Conservation (phyloP, 2,888 invertebrate species). For the Tenthredo notha region DNA sequence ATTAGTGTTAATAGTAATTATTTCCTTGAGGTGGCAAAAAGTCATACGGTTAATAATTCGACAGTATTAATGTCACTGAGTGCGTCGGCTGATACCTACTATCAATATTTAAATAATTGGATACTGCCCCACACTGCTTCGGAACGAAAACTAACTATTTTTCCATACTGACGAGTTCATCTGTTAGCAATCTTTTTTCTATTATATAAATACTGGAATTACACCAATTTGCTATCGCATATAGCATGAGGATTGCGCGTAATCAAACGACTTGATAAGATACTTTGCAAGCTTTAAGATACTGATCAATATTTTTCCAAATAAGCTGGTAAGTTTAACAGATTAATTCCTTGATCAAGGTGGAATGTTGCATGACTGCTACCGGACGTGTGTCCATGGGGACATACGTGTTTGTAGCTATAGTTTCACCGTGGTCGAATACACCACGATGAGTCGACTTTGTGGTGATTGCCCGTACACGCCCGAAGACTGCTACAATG, state of each 20-base stretch:
- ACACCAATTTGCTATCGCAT: background rate
- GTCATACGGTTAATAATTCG: too few relatives aligned
- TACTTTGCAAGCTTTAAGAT: background rate
- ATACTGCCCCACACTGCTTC: too few relatives aligned
- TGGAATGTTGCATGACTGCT: conserved; percentile 64
- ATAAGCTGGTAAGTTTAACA: background rate
- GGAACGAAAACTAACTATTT: background rate
- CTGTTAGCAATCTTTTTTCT: background rate
- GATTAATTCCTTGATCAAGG: conserved; percentile 55
- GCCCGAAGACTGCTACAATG: conserved; percentile 58
- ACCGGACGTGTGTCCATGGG: conserved; percentile 63
- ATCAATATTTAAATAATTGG: too few relatives aligned
- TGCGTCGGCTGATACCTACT: too few relatives aligned
- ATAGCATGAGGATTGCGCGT: background rate
- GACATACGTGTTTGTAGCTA: conserved; percentile 64
- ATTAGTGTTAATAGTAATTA: too few relatives aligned
- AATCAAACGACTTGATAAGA: background rate
- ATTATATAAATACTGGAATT: background rate
- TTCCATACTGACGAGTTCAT: background rate
- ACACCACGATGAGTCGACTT: conserved; percentile 67
- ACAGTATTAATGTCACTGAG: too few relatives aligned
- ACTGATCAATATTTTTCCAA: background rate
- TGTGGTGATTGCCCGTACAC: conserved; percentile 67
- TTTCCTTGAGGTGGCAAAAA: too few relatives aligned
- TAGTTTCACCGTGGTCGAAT: conserved; percentile 64